These are phyloP conservation scores for Drosophila acutilabella DNA, from an alignment of 2,888 invertebrate species.

Conservation along the genomic window DNA sequence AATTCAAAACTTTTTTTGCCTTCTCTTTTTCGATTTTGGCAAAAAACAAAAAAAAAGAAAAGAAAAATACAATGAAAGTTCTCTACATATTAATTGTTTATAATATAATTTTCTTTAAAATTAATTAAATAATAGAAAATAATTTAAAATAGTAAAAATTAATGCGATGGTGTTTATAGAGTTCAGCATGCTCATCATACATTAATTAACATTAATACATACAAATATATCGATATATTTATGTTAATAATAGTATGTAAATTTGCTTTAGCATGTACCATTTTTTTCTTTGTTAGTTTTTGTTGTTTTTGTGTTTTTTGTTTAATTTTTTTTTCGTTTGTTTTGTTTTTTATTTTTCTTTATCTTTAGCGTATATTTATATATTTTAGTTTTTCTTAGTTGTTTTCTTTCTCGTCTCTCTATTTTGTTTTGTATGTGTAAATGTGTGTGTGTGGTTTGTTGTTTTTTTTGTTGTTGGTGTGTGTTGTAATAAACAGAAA, in stretches of 20 bases:
- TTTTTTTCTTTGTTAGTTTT: constrained; percentile 32
- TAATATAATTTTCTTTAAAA: constrained; percentile 37
- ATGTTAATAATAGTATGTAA: constrained; percentile 12
- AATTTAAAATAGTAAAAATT: constrained; percentile 77
- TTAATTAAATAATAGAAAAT: constrained; percentile 71
- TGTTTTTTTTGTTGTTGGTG: constrained; percentile 3
- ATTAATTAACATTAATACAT: constrained; percentile 20
- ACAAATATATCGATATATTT: constrained; percentile 14
- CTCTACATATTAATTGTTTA: constrained; percentile 43
- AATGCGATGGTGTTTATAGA: constrained; percentile 80
- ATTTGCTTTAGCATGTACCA: constrained; percentile 44
- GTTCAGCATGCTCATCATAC: constrained; percentile 67
- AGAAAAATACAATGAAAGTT: constrained; percentile 48
- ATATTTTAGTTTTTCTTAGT: constrained; percentile 32
- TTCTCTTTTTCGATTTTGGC: constrained; percentile 24
- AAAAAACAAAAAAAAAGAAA: constrained; percentile 1
- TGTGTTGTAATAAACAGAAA: constrained; percentile 59
- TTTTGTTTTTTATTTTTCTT: constrained; percentile 11
- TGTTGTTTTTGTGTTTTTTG: constrained; percentile 21
- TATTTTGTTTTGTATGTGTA: constrained; percentile 21
- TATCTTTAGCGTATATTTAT: constrained; percentile 24
- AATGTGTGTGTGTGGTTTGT: constrained; percentile 34
- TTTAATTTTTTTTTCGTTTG: constrained; percentile 15
- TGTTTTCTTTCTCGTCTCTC: constrained; percentile 36
- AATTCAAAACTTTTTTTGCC: constrained; percentile 24